Evolutionary conservation across 1,140 invertebrate species (phyloP).

Genomic region (Drosophila ambigua): DNA sequence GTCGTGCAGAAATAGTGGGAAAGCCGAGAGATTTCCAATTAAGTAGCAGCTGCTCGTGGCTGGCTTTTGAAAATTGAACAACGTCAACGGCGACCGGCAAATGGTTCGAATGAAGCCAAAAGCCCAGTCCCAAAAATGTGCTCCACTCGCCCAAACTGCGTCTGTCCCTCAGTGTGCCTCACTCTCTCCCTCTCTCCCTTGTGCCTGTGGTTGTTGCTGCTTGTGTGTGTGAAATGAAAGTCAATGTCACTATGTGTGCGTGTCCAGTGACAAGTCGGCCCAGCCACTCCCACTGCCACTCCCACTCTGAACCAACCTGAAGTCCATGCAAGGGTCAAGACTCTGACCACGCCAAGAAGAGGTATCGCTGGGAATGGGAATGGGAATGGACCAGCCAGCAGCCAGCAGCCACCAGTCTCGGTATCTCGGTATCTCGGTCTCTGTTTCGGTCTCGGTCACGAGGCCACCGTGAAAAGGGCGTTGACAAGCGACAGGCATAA

Average conservation of each 20-base stretch:
- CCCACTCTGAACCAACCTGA: neutral
- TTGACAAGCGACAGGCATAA: slow-evolving; percentile 40
- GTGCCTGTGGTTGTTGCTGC: neutral
- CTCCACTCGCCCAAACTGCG: no score
- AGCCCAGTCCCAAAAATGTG: slow-evolving; percentile 31
- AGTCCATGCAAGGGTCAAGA: slow-evolving; percentile 17
- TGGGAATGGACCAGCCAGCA: no score
- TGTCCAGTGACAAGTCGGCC: slow-evolving; percentile 44
- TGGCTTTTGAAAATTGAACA: slow-evolving; percentile 63
- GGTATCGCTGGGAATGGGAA: neutral
- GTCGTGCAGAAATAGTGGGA: slow-evolving; percentile 9
- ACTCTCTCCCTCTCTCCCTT: no score
- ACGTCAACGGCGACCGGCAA: slow-evolving; percentile 9
- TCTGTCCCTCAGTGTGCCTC: no score
- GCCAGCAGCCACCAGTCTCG: neutral
- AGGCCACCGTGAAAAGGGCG: slow-evolving; percentile 2
- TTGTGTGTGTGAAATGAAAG: slow-evolving; percentile 58
- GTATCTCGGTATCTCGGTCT: neutral
- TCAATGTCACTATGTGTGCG: slow-evolving; percentile 63
- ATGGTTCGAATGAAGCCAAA: neutral
- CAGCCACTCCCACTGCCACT: neutral
- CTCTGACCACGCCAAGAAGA: neutral
- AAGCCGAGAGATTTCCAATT: slow-evolving; percentile 67
- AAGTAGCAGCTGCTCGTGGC: slow-evolving; percentile 71
- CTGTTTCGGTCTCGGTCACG: neutral